phyloP scores from a whole-genome alignment of 2,888 invertebrate genomes.

The Cryptus viduatorius region DNA sequence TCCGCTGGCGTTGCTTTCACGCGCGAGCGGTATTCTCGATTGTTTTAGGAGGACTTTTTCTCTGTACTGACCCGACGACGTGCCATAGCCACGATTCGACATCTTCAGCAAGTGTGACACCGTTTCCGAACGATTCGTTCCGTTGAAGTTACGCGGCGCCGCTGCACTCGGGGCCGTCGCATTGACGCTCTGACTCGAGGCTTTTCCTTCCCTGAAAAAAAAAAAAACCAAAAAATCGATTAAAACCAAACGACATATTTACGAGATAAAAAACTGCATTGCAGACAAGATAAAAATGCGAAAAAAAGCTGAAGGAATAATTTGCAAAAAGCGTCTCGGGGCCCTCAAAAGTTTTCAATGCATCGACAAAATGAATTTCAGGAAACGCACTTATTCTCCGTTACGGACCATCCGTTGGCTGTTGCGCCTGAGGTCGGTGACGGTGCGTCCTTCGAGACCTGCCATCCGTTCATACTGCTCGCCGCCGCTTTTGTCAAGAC shows the following conservation, averaged over 20 bases:
- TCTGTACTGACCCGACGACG: conserved; percentile 79
- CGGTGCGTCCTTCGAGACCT: conserved; percentile 79
- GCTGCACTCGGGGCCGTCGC: conserved; percentile 80
- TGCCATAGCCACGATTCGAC: conserved; percentile 92
- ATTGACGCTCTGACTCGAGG: conserved; percentile 61
- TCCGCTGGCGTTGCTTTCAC: conserved; percentile 25
- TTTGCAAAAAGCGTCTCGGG: conserved; percentile 9
- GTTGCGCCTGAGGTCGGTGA: conserved; percentile 78
- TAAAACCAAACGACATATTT: neutral
- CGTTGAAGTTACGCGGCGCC: conserved; percentile 81
- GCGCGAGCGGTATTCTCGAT: conserved; percentile 26
- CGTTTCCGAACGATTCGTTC: conserved; percentile 84
- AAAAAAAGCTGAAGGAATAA: too few relatives aligned
- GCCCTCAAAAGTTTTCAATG: neutral
- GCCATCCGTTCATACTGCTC: conserved; percentile 80
- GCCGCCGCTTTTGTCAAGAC: conserved; percentile 79
- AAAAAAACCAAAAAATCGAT: neutral
- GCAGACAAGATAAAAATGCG: neutral
- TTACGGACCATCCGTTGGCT: conserved; percentile 82
- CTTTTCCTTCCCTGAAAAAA: conserved; percentile 67
- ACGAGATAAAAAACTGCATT: neutral
- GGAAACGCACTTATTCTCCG: conserved; percentile 80
- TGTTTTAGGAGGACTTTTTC: conserved; percentile 60
- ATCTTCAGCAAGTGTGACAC: conserved; percentile 89
- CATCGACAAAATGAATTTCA: conserved; percentile 3